Evolutionary conservation across 2,113 vertebrate genomes (phyloP).

Genomic region (Todiramphus chloris): DNA sequence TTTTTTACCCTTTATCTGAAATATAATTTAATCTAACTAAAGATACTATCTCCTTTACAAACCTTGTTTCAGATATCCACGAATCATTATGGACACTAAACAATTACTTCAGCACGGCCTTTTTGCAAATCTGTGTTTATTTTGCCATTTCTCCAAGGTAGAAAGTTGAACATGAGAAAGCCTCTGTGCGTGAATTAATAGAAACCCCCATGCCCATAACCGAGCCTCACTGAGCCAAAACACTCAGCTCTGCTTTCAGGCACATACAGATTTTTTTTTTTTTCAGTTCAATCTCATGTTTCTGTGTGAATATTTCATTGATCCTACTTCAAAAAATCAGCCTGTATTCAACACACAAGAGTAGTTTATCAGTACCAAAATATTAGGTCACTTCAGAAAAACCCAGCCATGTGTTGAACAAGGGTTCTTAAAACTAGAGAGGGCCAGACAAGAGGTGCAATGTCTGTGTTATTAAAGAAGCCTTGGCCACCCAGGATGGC

Average conservation of each 20-base stretch:
- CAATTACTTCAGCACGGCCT: not conserved
- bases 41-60: not conserved
- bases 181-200: not conserved
- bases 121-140: not conserved
- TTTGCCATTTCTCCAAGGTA: not conserved
- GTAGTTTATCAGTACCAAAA: not conserved
- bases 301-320: not conserved
- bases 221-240: not conserved
- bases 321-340: constrained; percentile 7
- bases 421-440: not conserved
- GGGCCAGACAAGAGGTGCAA: not conserved
- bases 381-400: not conserved
- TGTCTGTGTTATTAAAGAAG: not conserved
- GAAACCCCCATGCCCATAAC: not conserved
- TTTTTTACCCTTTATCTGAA: not conserved
- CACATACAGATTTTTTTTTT: not conserved
- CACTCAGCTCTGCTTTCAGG: not conserved
- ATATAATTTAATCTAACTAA: not conserved
- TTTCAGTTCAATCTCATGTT: not conserved
- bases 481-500: not conserved
- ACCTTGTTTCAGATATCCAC: not conserved
- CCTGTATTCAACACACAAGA: not conserved
- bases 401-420: not conserved
- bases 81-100: not conserved
- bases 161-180: not conserved